Evolutionary conservation across 2,888 invertebrate species (phyloP).

Genomic region (Callinectes sapidus): DNA sequence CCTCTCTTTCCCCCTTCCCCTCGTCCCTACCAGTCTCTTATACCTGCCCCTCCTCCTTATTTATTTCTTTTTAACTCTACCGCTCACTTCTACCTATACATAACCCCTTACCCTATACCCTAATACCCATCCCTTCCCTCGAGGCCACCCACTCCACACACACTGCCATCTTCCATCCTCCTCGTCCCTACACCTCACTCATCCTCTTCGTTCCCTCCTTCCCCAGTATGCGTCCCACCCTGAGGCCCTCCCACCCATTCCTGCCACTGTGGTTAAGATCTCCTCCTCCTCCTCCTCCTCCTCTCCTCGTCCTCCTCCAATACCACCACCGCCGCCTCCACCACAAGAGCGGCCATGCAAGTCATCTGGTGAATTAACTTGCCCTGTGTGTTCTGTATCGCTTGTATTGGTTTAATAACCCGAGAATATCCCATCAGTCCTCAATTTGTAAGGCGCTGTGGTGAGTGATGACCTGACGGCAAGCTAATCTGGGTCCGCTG

Average conservation of each 20-base stretch:
- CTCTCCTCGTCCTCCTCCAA: background rate
- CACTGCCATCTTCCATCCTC: background rate
- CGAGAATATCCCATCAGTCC: slow-evolving; percentile 39
- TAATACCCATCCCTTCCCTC: slow-evolving; percentile 18
- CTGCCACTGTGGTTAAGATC: slow-evolving; percentile 27
- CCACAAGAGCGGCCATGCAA: background rate
- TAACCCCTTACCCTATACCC: slow-evolving; percentile 4
- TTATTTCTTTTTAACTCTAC: slow-evolving; percentile 30
- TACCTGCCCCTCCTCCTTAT: slow-evolving; percentile 23
- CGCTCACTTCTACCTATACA: slow-evolving; percentile 1
- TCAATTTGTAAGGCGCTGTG: slow-evolving; percentile 13
- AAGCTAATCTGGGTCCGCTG: slow-evolving; percentile 1
- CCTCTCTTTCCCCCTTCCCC: background rate
- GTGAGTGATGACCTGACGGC: slow-evolving; percentile 35
- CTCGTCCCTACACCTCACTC: background rate
- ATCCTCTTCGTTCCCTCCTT: background rate
- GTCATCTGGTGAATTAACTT: slow-evolving; percentile 22
- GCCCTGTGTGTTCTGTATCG: slow-evolving; percentile 38
- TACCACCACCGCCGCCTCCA: background rate
- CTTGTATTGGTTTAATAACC: slow-evolving; percentile 31
- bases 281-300: slow-evolving; percentile 13
- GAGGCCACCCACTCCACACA: slow-evolving; percentile 13
- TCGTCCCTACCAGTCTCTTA: background rate
- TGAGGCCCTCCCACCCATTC: background rate
- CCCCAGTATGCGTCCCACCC: slow-evolving; percentile 22